A percentile compares a stretch with the other conserved stretches of the same genome.
Evolutionary conservation across 1,140 invertebrate species (phyloP).

Genomic region (Helicoverpa zea): DNA sequence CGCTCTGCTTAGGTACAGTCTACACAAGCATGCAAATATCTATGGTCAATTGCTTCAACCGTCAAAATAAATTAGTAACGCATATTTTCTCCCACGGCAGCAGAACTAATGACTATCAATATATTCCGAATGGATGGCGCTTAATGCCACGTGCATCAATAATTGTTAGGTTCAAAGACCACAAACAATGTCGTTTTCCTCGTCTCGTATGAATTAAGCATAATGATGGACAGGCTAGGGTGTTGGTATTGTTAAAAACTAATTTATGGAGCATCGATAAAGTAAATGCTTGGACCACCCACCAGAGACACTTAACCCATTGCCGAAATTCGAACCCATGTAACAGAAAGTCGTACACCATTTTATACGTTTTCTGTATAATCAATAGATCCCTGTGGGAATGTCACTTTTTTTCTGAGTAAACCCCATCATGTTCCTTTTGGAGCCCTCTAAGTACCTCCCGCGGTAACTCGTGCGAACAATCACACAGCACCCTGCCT

Average conservation of each 20-base stretch:
- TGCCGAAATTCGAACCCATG: too few relatives aligned
- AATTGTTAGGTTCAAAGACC: constrained; percentile 36
- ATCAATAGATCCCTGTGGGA: too few relatives aligned
- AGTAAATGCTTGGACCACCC: too few relatives aligned
- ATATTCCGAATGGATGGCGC: constrained; percentile 10
- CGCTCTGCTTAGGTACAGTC: neutral
- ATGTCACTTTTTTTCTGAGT: too few relatives aligned
- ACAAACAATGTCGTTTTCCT: constrained; percentile 11
- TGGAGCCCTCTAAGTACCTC: too few relatives aligned
- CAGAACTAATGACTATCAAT: constrained; percentile 32
- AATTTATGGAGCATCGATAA: too few relatives aligned
- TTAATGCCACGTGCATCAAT: constrained; percentile 26
- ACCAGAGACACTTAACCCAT: too few relatives aligned
- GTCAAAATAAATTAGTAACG: constrained; percentile 18
- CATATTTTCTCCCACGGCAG: neutral
- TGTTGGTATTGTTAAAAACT: neutral
- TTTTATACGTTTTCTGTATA: too few relatives aligned
- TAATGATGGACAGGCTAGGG: neutral
- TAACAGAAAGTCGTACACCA: too few relatives aligned
- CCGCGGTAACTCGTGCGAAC: too few relatives aligned
- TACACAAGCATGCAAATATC: neutral
- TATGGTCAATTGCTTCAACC: neutral
- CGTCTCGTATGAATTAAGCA: constrained; percentile 5
- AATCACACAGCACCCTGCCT: too few relatives aligned
- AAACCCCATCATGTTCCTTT: too few relatives aligned